Percentiles rank a stretch among this genome's conserved stretches.
phyloP scores from a whole-genome alignment of 92 coral and sea anemone species.

The Meandrina meandrites region DNA sequence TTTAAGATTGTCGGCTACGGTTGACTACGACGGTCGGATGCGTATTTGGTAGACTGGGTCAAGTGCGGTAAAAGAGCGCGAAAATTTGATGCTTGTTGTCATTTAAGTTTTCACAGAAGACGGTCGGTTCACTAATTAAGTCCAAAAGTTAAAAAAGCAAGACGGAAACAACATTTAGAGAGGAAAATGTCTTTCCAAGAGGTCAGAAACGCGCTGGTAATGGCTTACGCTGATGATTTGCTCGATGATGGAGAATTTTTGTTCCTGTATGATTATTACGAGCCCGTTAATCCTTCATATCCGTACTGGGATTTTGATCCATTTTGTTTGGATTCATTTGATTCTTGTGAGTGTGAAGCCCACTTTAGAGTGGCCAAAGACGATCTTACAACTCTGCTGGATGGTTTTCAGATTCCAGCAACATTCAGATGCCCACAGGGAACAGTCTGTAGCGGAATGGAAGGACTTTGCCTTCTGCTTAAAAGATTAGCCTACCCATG shows the following conservation, averaged over 20 bases:
- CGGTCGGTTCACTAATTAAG: too few relatives aligned
- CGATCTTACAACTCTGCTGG: conserved; percentile 30
- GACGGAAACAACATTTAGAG: background rate
- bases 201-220: conserved; percentile 40
- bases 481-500: conserved; percentile 59
- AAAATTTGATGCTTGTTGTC: background rate
- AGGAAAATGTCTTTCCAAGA: conserved; percentile 44
- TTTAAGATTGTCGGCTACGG: too few relatives aligned
- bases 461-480: conserved; percentile 40
- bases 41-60: conserved; percentile 23
- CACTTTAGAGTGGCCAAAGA: conserved; percentile 49
- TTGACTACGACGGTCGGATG: too few relatives aligned
- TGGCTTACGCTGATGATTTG: conserved; percentile 38
- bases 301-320: conserved; percentile 53
- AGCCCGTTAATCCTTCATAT: conserved; percentile 34
- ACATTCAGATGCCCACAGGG: conserved; percentile 50
- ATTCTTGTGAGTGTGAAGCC: conserved; percentile 35
- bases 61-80: conserved; percentile 18
- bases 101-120: too few relatives aligned
- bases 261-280: conserved; percentile 40
- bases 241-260: conserved; percentile 41
- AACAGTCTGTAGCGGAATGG: conserved; percentile 51
- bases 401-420: conserved; percentile 39
- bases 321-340: conserved; percentile 37
- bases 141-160: too few relatives aligned